Base-by-base conservation (phyloP, 2,113 vertebrate genomes). In the Leptobrachium ailaonicum region DNA sequence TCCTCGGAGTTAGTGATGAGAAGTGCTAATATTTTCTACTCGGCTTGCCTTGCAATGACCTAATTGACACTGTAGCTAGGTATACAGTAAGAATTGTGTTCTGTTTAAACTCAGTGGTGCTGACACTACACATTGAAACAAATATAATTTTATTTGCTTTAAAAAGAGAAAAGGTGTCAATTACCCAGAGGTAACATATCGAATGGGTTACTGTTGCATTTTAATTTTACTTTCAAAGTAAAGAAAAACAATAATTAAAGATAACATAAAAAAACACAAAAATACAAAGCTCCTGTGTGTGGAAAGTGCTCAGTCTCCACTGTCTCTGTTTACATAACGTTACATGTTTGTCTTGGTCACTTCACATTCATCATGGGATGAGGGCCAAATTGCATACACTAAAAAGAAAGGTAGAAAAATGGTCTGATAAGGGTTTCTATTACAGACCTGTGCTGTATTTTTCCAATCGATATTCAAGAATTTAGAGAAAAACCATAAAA, bases 21-120 rank as follows among this genome's bases (percentile, higher is more conserved):
- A 92, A 95, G 92, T 94, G 20, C 20, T 96, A 96, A 95, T 95
- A 96, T 93, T 96, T 92, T 32, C 20, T 95, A 96, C 97, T 95
- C 95, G 14, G 13, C 12, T 71, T 20, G 9, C 10, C 43, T 42
- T 14, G 41, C 43, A 11, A 14, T 2, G 71, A 12, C 12, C 6
- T 7, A 72, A 8, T 32, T 32, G 20, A 32, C 20, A 32, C 12
- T 6, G 41, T 6, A 13, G 41, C 1, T 10, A 41, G 54, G 2
- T 60, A 5, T 2, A 41, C 4, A 56, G 40, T 56, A 40, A 47
- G 8, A 5, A 50, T 5, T 5, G 8, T 50, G 47, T 50, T 50
- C 47, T 50, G 47, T 4, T 50, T 50, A 8, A 50, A 50, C 47
- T 50, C 47, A 50, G 47, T 50, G 8, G 47, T 50, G 47, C 47